Conservation (phyloP, 2,888 invertebrate species). For the Eupeodes luniger region DNA sequence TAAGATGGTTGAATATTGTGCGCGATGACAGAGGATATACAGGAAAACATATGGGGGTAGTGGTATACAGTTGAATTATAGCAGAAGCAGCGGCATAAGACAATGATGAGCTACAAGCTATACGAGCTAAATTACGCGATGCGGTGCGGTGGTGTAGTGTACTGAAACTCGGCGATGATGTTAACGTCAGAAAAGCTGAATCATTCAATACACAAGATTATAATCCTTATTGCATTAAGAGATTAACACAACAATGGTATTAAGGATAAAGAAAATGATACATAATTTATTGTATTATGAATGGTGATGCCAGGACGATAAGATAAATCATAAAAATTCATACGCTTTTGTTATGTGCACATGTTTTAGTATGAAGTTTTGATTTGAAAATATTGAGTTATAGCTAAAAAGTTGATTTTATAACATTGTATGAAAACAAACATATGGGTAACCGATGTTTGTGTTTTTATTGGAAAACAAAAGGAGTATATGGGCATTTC, state of each 20-base stretch:
- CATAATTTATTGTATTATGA: slow-evolving; percentile 16
- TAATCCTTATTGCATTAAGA: slow-evolving; percentile 49
- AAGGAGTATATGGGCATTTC: no score
- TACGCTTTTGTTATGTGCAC: no score
- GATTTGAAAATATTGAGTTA: no score
- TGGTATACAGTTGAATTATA: neutral
- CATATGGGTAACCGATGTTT: no score
- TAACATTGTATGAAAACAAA: no score
- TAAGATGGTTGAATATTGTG: slow-evolving; percentile 28
- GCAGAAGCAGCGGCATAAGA: neutral
- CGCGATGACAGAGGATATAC: no score
- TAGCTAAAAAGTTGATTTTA: no score
- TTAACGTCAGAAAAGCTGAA: slow-evolving; percentile 46
- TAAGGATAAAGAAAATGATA: neutral
- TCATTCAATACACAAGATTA: slow-evolving; percentile 40
- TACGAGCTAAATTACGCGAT: no score
- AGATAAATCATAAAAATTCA: no score
- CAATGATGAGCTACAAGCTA: neutral
- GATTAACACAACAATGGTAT: slow-evolving; percentile 47
- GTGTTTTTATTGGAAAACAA: no score
- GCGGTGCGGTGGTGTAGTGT: no score
- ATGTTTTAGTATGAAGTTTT: no score
- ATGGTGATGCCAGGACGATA: neutral
- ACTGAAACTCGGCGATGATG: neutral
- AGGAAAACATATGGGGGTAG: neutral